Base-by-base conservation (phyloP, 2,888 invertebrate species). In the Thelaira solivaga region DNA sequence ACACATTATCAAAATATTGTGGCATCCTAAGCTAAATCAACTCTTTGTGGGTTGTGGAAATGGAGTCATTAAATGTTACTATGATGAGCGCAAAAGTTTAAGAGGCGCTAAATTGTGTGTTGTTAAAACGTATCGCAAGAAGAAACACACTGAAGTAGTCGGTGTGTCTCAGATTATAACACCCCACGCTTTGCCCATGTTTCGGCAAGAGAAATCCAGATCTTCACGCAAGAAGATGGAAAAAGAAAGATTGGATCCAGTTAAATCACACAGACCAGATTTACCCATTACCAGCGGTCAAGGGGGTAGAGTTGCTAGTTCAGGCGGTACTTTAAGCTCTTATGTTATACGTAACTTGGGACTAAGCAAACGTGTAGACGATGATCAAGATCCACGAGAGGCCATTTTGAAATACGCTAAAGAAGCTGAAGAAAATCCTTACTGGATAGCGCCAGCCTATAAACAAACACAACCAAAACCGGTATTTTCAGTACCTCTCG, bases 11-110 rank as follows among this genome's bases (percentile, higher is more conserved):
- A 95, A 97, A 86, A 92, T 94, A 0, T 88, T 95, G 0, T 99
- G 99, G 99, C 99, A 99, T 89, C 96, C 99, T 0, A 96, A 97
- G 87, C 89, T 99, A n/a, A 99, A 99, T 86, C 99, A 99, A 87
- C 93, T 99, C 43, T 95, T 98, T 80, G 93, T 96, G 0, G 96
- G 97, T 0, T 95, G 96, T 82, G 97, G 97, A 0, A 96, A 97
- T 86, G 99, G 99, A 0, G 90, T 92, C 0, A 94, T 97, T 0
- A 96, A 96, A 84, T 94, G 97, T 65, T 97, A 94, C 86, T 99
- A 98, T 83, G 98, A 98, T 85, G 93, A 95, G 1, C 93, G 93
- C 71, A 92, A 93, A 45, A 98, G 97, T 85, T 91, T 96, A 71
- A 91, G 97, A 4, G 99, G 99, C 0, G 98, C 98, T 0, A 95